Percentiles rank a stretch among this genome's conserved stretches.
Evolutionary conservation across 2,797 vertebrate species (phyloP).

Genomic region (Mormyrus hasselquistii): DNA sequence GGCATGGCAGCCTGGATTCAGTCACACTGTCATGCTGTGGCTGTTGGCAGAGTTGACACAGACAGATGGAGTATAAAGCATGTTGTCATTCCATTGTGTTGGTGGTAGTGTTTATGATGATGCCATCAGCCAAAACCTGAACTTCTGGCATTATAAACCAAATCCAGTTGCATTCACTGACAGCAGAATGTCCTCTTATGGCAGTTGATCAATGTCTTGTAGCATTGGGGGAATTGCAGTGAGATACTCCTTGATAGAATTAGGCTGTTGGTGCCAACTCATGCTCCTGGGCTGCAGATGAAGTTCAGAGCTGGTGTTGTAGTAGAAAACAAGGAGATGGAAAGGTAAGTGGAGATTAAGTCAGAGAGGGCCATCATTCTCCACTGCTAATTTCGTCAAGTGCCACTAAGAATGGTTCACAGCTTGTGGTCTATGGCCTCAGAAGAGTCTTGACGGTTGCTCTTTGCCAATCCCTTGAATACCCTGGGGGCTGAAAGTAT

Average conservation of each 20-base stretch:
- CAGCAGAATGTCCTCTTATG: neutral
- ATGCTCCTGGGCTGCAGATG: neutral
- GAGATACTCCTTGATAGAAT: neutral
- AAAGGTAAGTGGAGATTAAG: neutral
- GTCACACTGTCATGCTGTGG: neutral
- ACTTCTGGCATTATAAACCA: neutral
- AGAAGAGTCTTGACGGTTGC: neutral
- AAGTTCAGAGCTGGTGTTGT: neutral
- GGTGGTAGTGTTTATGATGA: neutral
- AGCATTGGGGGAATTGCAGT: neutral
- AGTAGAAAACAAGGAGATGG: neutral
- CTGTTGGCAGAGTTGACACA: neutral
- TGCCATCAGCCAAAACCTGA: neutral
- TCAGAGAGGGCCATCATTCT: neutral
- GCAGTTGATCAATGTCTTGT: neutral
- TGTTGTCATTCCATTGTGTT: neutral
- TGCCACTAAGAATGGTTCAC: neutral
- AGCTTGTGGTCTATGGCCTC: neutral
- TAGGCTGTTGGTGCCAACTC: neutral
- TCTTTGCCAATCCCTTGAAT: slow-evolving; percentile 2
- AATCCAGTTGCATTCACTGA: neutral
- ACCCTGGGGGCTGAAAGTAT: neutral
- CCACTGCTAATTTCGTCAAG: neutral
- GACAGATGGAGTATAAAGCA: slow-evolving; percentile 1
- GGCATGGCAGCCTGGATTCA: neutral